phyloP scores from a whole-genome alignment of 2,113 vertebrate genomes.

The Candoia aspera region DNA sequence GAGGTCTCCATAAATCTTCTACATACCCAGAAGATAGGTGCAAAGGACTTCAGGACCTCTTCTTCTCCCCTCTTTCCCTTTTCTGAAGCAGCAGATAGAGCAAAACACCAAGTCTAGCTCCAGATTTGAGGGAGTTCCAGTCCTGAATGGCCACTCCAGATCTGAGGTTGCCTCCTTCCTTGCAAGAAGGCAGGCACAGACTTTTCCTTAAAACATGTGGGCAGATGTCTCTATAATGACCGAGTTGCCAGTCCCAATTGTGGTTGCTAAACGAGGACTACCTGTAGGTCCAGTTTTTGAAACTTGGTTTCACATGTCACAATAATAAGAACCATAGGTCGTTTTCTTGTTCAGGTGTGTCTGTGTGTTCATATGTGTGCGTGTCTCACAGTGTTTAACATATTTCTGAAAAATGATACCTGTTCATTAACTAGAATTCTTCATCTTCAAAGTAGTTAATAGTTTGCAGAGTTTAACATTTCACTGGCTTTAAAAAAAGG shows the following conservation, averaged over 20 bases:
- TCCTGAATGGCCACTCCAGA: not conserved
- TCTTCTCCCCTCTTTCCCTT: not conserved
- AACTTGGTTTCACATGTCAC: not conserved
- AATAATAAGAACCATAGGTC: too few species aligned
- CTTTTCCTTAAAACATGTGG: too few species aligned
- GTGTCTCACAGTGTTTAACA: too few species aligned
- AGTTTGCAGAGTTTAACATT: not conserved
- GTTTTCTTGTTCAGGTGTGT: too few species aligned
- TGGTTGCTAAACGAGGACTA: too few species aligned
- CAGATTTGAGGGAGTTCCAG: not conserved
- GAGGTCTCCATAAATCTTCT: not conserved
- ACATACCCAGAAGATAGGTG: not conserved
- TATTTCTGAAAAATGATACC: not conserved
- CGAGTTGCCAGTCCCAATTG: too few species aligned
- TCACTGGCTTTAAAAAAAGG: slow-evolving; percentile 4
- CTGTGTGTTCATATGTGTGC: too few species aligned
- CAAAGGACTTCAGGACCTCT: not conserved
- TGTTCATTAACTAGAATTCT: not conserved
- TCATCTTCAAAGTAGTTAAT: not conserved
- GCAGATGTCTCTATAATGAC: too few species aligned
- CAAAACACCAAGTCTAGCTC: not conserved
- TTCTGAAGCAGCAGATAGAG: not conserved
- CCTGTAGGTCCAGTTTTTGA: not conserved
- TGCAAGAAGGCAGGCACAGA: not conserved
- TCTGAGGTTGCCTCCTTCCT: not conserved